A percentile compares a stretch with the other conserved stretches of the same genome.
Conservation (phyloP, 2,113 vertebrate genomes). For the Melanotaenia duboulayi region DNA sequence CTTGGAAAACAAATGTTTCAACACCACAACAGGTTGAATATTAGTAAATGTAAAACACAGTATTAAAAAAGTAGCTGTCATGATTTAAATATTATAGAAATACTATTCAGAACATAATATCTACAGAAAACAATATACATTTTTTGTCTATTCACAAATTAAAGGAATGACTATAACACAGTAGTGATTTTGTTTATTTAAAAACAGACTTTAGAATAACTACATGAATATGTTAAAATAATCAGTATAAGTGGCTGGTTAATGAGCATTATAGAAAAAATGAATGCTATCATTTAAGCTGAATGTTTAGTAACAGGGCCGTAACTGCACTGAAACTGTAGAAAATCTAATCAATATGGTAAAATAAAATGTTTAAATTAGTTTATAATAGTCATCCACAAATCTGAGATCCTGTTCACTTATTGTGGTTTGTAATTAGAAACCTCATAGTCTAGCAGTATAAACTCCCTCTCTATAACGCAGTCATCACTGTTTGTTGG, state of each 20-base stretch:
- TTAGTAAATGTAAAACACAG: not conserved
- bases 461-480: not conserved
- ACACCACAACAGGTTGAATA: not conserved
- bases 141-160: too few species aligned
- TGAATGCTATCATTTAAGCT: not conserved
- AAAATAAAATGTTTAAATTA: not conserved
- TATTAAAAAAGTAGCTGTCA: not conserved
- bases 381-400: not conserved
- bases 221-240: too few species aligned
- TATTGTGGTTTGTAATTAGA: slow-evolving; percentile 7
- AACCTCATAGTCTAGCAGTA: not conserved
- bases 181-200: too few species aligned
- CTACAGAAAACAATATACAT: not conserved
- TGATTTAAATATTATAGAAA: not conserved
- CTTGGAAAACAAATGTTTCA: not conserved
- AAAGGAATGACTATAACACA: too few species aligned
- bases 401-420: not conserved
- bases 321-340: not conserved
- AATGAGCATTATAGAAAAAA: not conserved
- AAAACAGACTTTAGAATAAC: too few species aligned
- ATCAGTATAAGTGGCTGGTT: not conserved
- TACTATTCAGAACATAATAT: not conserved
- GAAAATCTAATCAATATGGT: not conserved
- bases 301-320: not conserved
- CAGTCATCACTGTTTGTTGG: slow-evolving; percentile 17